These are phyloP conservation scores for Leiothrix lutea DNA, from an alignment of 2,113 vertebrate species.

Conservation along the genomic window DNA sequence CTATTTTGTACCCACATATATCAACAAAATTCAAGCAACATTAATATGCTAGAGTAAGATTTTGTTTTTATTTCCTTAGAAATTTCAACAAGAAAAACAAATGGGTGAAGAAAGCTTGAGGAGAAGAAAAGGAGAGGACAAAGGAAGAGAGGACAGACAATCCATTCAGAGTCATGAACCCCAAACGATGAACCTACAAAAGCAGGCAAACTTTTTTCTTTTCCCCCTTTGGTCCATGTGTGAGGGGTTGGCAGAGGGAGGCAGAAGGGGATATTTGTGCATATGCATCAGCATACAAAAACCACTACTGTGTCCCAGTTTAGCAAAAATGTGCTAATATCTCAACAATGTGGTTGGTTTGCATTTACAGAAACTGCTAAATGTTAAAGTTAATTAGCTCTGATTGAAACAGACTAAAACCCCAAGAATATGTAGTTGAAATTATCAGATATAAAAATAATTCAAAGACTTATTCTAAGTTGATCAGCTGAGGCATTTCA, in stretches of 20 bases:
- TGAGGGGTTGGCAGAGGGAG: background rate
- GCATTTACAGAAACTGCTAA: background rate
- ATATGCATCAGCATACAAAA: rapidly evolving
- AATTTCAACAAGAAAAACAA: background rate
- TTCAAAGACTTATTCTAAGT: background rate
- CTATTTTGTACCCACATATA: rapidly evolving
- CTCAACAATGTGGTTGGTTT: background rate
- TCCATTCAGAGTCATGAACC: slow-evolving; percentile 19
- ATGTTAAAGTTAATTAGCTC: background rate
- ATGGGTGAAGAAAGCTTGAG: slow-evolving; percentile 65
- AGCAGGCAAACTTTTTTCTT: slow-evolving; percentile 63
- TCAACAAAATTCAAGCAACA: background rate
- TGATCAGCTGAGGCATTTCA: background rate
- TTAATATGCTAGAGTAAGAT: background rate
- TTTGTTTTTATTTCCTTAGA: background rate
- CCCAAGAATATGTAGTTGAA: rapidly evolving
- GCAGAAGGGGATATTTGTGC: no score
- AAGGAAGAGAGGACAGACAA: background rate
- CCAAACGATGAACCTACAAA: slow-evolving; percentile 64
- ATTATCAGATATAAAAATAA: background rate
- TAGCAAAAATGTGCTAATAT: background rate
- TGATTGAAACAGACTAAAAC: background rate
- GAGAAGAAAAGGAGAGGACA: slow-evolving; percentile 15
- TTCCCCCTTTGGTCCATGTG: rapidly evolving
- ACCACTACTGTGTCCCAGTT: rapidly evolving